phyloP scores from a whole-genome alignment of 2,888 invertebrate species.

The Brachynemurus nebulosus region DNA sequence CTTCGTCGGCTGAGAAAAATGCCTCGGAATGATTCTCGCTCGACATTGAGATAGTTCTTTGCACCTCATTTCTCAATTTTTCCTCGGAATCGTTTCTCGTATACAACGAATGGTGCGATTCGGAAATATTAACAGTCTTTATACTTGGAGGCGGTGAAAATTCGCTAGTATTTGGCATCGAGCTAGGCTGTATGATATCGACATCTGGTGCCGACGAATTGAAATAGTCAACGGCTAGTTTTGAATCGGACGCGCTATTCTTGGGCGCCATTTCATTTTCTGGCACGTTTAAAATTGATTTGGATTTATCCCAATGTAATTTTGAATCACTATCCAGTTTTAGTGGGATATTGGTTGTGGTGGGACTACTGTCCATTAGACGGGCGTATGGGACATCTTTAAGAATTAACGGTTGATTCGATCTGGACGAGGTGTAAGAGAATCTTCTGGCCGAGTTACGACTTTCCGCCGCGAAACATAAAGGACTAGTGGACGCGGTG shows the following conservation, averaged over 20 bases:
- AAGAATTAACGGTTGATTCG: slow-evolving; percentile 13
- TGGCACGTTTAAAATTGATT: slow-evolving; percentile 32
- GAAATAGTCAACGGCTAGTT: slow-evolving; percentile 65
- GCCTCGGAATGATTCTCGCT: slow-evolving; percentile 85
- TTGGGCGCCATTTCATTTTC: slow-evolving; percentile 45
- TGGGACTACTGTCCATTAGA: slow-evolving; percentile 51
- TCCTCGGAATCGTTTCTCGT: slow-evolving; percentile 45
- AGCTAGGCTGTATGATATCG: slow-evolving; percentile 15
- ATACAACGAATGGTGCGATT: slow-evolving; percentile 52
- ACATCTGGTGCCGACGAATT: slow-evolving; percentile 28
- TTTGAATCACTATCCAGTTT: slow-evolving; percentile 61
- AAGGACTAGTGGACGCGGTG: slow-evolving; percentile 31
- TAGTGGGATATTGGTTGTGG: slow-evolving; percentile 28
- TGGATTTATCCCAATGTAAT: slow-evolving; percentile 38
- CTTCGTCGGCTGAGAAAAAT: slow-evolving; percentile 90
- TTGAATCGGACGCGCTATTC: slow-evolving; percentile 76
- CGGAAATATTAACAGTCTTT: slow-evolving; percentile 43
- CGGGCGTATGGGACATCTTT: slow-evolving; percentile 68
- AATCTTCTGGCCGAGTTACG: slow-evolving; percentile 38
- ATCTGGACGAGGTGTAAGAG: slow-evolving; percentile 41
- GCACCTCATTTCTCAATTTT: slow-evolving; percentile 44
- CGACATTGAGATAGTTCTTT: slow-evolving; percentile 73
- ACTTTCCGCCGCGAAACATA: slow-evolving; percentile 23
- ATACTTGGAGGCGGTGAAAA: slow-evolving; percentile 32
- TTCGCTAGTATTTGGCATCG: slow-evolving; percentile 10